Evolutionary conservation across 2,888 invertebrate genomes (phyloP), one percentile per base, ranked within the genome.

Genomic region (Autographa pulchrina): DNA sequence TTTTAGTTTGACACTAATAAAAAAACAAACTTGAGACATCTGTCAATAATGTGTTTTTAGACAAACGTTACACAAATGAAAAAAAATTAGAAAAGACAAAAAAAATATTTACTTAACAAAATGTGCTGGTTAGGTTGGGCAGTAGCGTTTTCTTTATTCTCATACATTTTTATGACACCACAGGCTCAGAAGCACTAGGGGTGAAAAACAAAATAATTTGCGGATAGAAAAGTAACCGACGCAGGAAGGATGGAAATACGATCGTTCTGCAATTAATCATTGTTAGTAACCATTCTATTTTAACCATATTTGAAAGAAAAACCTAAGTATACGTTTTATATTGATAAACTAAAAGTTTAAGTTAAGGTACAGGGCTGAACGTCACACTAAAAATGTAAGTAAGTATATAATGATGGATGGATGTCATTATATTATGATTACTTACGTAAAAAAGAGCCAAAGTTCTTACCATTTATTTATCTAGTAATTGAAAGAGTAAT

Each of bases 91-190:
- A 70, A 75, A 54, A 52, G 65, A 2, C 2, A 73, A 56, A 52
- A 77, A 76, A 43, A 65, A 48, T 59, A 60, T 62, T 61, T 31
- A 54, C 65, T 69, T 43, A 38, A 66, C 6, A 85, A 84, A 84
- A 93, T 93, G 93, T 93, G 93, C 82, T 94, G 93, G 93, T 77
- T 94, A 77, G 94, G 91, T 41, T 94, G 94, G 94, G 92, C 93
- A n/a, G 77, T 92, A 18, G 92, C 92, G 2, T 87, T 94, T 82
- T 92, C 93, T 11, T 66, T 94, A 35, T 76, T 94, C 18, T 93
- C 93, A 0, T 92, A 91, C 70, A 89, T 93, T 77, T 91, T 93
- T 52, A 86, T 89, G 78, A 78, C 74, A 7, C 92, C 93, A 35
- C 85, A 82, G 4, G 63, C 58, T 52, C 48, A 72, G 62, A 14